Conservation (phyloP, 2,888 invertebrate species). For the Scelioninae gen. 1 region DNA sequence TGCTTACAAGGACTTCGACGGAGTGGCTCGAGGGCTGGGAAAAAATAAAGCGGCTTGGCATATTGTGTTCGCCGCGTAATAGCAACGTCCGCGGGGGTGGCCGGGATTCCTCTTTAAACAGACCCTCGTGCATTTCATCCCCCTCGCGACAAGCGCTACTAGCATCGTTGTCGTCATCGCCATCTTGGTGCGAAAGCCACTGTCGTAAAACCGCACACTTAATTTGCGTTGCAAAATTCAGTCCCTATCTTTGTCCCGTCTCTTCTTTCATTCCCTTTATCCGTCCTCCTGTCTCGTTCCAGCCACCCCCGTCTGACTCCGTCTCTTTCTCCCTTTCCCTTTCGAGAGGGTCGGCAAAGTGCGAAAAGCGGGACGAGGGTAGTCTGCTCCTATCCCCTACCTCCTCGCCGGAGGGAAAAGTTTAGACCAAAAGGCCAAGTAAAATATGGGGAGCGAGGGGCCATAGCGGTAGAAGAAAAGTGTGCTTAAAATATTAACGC, state of each 20-base stretch:
- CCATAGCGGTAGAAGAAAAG: constrained; percentile 79
- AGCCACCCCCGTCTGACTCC: constrained; percentile 21
- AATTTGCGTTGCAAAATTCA: constrained; percentile 84
- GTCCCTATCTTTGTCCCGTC: constrained; percentile 70
- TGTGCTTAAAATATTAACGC: constrained; percentile 85
- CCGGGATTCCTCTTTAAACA: constrained; percentile 79
- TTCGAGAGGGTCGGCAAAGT: constrained; percentile 58
- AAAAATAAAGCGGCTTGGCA: no score
- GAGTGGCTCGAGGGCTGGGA: no score
- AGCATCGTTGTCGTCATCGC: constrained; percentile 70
- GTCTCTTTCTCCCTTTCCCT: constrained; percentile 60
- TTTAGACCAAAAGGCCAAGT: constrained; percentile 68
- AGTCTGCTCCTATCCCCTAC: no score
- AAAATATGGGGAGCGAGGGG: constrained; percentile 54
- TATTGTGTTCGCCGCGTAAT: no score
- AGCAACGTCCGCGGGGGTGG: no score
- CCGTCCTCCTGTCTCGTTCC: constrained; percentile 56
- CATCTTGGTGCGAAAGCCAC: constrained; percentile 77
- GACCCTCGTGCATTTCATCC: constrained; percentile 75
- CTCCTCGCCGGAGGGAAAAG: constrained; percentile 54
- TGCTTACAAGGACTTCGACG: no score
- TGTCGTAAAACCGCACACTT: constrained; percentile 84
- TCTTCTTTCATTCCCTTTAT: constrained; percentile 56
- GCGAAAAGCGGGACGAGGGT: constrained; percentile 63
- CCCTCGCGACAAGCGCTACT: constrained; percentile 70